Base-by-base conservation (phyloP, 2,113 vertebrate genomes). In the Epinephelus lanceolatus region DNA sequence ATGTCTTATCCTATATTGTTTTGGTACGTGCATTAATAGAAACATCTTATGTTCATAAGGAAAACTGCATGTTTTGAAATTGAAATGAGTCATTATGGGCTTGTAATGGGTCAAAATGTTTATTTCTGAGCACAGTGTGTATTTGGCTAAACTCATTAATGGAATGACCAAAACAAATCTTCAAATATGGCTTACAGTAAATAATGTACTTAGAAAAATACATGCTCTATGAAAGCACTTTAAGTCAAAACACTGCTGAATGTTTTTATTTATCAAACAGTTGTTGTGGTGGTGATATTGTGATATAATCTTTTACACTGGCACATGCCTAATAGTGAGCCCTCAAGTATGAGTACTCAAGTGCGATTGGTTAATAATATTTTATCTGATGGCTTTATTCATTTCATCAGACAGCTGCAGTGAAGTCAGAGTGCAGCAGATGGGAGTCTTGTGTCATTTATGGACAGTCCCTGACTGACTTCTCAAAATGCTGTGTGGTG, bases 351-450 rank as follows among this genome's bases (percentile, higher is more conserved):
- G 33, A 37, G 33, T 37, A 37, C 9, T 42, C 40, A 9, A 6
- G 8, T 37, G 33, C 4, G 33, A 42, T 42, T 40, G 40, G 2
- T 42, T 42, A 42, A 42, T 17, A 25, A 47, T 67, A 3, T 25
- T 18, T 49, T 6, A n/a, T 42, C 4, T 65, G 0, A 42, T 42
- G 40, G 40, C 40, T 10, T 14, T 13, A 17, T 17, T 52, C 11
- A 6, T 17, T 13, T 9, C 12, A 13, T 51, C 25, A 52, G 66
- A 33, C n/a, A n/a, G 25, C 49, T 70, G 56, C 47, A 70, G 80
- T 76, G 6, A 45, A 4, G 21, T 21, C 18, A 47, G 25, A 10
- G 37, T 33, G 37, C 80, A 70, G 71, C 56, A 70, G 72, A 66
- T 37, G 61, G 69, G 10, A 59, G 53, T 59, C 40, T 57, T 52